Evolutionary conservation across 2,797 vertebrate species (phyloP), one percentile per base, ranked within the genome.

Genomic region (Lacerta viridis): DNA sequence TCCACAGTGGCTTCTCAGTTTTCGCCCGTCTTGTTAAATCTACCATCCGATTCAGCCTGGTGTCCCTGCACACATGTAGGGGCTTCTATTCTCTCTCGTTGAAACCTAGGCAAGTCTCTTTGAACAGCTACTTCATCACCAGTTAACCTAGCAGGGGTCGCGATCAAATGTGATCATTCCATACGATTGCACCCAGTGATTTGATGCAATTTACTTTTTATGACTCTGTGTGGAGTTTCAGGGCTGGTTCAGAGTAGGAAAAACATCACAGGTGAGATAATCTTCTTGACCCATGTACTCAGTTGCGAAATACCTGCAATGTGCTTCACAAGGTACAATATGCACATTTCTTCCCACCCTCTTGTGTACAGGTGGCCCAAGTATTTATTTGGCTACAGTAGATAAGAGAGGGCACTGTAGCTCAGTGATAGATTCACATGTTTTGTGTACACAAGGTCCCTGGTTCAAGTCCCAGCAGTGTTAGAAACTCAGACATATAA

Each of bases 161-260:
- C 9, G 84, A 89, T 82, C 88, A 89, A 68, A 86, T 89, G 84
- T 89, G 71, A 89, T 89, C 88, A 89, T 89, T 89, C 84, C 88
- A 81, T 82, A 33, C 79, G 84, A 82, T 41, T 89, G 78, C 88
- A 76, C 78, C 71, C 71, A 69, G 61, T 86, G 84, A 82, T 89
- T 89, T 86, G 71, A 82, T 82, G 29, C 71, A 89, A 89, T 89
- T 89, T 89, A 86, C 39, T 89, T 82, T 82, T 86, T 89, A 86
- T 89, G 79, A 82, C 88, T 86, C 59, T 68, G 8, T 82, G 78
- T 77, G 71, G 78, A 68, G 61, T 75, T 81, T 85, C 71, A 8
- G 46, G 66, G 50, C 68, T 84, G 76, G 23, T 80, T 84, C 39
- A 36, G 71, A 7, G 61, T 82, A 86, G 84, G 33, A n/a, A 33